Evolutionary conservation across 2,113 vertebrate genomes (phyloP), one percentile per base, ranked within the genome.

Genomic region (Daubentonia madagascariensis): DNA sequence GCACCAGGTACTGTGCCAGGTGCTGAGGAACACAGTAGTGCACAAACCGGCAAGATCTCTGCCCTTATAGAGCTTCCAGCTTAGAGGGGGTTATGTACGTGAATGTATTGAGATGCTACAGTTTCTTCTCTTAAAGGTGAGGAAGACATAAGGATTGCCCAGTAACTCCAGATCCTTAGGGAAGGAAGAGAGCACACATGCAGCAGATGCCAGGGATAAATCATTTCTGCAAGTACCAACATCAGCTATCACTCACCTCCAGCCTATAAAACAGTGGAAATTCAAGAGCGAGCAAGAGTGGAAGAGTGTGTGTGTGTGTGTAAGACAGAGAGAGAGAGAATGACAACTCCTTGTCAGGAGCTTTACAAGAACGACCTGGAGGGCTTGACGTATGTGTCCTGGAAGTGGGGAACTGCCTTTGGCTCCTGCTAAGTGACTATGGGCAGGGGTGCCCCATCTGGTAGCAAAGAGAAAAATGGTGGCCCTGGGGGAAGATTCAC

Each of bases 401-500:
- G 4, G 70, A 65, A 32, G 6, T 63, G 22, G 43, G 2, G 9
- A 5, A 52, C 20, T 52, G 45, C 50, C 22, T 0, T 35, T 86
- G 75, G 65, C 16, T 79, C 35, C 61, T n/a, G n/a, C 18, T 18
- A 89, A 22, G 45, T 48, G 30, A 28, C 40, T 70, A 9, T 16
- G 18, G n/a, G 3, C n/a, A 2, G 0, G 18, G 17, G 4, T 72
- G 48, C 1, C 59, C 30, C 22, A 1, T 32, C 18, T 81, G 45
- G 9, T 8, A 48, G 81, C 40, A 90, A 80, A 75, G 63, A 87
- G 43, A 73, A 75, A 88, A 94, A 59, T 20, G 45, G 14, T 3
- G 37, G 22, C 2, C 2, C 28, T 40, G 20, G 25, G 35, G 68
- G 12, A 80, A 80, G 63, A 1, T 11, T 65, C 3, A 9, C 67